Base-by-base conservation (phyloP, 2,797 vertebrate species). In the Crenuchus spilurus region DNA sequence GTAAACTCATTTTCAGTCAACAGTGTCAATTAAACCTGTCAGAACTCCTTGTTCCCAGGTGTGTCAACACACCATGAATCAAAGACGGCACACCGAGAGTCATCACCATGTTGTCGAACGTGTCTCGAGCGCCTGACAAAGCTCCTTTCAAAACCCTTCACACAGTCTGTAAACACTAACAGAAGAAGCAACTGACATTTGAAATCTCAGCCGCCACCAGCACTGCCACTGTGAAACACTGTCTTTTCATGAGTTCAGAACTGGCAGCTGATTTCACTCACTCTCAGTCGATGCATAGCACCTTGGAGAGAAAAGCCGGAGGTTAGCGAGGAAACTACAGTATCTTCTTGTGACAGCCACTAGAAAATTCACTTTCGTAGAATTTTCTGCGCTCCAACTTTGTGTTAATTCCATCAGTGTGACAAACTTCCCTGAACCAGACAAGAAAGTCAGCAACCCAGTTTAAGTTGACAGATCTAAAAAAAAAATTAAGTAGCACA, bases 111-210 rank as follows among this genome's bases (percentile, higher is more conserved):
- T n/a, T 63, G 39, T 44, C 14, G 16, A 63, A 42, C 16, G 41
- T 44, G 60, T 62, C 61, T 63, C 14, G 13, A 6, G 46, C 44
- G 14, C 26, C 61, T 63, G 61, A 63, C 61, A 63, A 63, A 44
- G 24, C 7, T 41, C 5, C 7, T 28, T 46, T 37, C 39, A n/a
- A 14, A 44, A 63, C 14, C 61, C 61, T 44, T 42, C 39, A 28
- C 37, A 7, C 61, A 16, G 14, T 44, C 61, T 28, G 61, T 63
- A 63, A 63, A 63, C 61, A 63, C 26, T 2, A 44, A 16, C 39
- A 46, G 61, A n/a, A 63, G 61, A 22, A 28, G 26, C 39, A 44
- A 18, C 61, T 63, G 61, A 63, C 61, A 63, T 63, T 44, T 63
- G 35, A 61, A 61, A 61, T 39, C 58, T 61, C 33, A 60, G 57